Conservation (phyloP, 2,888 invertebrate genomes). For the Drosophila pseudotakahashii region DNA sequence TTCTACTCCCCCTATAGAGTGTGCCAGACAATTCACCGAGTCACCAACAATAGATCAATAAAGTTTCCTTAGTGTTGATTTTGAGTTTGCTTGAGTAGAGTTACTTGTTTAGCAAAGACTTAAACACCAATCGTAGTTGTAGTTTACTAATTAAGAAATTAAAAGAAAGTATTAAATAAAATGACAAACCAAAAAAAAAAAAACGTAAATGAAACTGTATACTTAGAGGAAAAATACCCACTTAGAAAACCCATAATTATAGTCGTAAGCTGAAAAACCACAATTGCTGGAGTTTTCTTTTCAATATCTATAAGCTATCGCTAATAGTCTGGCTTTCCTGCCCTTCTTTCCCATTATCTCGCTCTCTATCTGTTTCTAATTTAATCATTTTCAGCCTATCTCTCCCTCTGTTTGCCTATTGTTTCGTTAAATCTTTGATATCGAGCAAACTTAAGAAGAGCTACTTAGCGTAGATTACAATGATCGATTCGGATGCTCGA, state of each 20-base stretch:
- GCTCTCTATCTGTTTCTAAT: conserved; percentile 19
- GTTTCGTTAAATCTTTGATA: conserved; percentile 20
- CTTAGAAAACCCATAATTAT: conserved; percentile 9
- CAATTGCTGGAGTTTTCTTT: conserved; percentile 11
- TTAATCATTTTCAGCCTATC: conserved; percentile 19
- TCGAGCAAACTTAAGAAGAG: conserved; percentile 7
- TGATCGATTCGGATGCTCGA: background rate
- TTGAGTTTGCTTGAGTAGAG: conserved; percentile 83
- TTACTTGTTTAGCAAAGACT: conserved; percentile 75
- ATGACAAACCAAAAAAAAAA: conserved; percentile 32
- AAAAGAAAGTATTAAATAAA: conserved; percentile 27
- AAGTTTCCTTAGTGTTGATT: conserved; percentile 39
- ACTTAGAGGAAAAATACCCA: conserved; percentile 19
- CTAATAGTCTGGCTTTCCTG: conserved; percentile 18
- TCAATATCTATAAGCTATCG: conserved; percentile 28
- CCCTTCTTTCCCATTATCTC: conserved; percentile 6
- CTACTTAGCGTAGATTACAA: conserved; percentile 4
- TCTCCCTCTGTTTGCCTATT: conserved; percentile 18
- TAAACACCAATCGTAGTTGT: conserved; percentile 77
- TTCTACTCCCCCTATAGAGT: conserved; percentile 9
- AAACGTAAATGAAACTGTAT: conserved; percentile 15
- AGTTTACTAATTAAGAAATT: conserved; percentile 58
- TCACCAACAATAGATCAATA: conserved; percentile 14
- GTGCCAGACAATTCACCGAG: conserved; percentile 20
- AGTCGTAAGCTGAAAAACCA: conserved; percentile 7